A percentile compares a stretch with the other conserved stretches of the same genome.
Evolutionary conservation across 2,113 vertebrate species (phyloP).

Genomic region (Pyxicephalus adspersus): DNA sequence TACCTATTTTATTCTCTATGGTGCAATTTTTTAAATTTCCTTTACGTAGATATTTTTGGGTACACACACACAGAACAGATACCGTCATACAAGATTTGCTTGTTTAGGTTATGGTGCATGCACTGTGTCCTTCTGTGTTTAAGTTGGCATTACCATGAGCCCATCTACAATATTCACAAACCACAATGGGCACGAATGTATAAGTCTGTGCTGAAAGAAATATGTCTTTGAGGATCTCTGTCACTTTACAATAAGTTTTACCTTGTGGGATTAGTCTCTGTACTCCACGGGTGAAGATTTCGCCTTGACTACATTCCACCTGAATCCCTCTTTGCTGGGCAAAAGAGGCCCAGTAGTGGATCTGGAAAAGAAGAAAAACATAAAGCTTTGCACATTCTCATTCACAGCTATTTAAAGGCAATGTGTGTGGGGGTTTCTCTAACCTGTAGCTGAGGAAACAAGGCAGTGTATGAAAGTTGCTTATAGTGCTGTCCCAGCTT

Average conservation of each 20-base stretch:
- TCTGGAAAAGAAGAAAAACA: slow-evolving; percentile 68
- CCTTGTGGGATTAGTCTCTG: slow-evolving; percentile 96
- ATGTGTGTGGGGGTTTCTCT: neutral
- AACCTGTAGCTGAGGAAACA: slow-evolving; percentile 92
- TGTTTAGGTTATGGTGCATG: too few species aligned
- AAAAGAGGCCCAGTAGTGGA: slow-evolving; percentile 98
- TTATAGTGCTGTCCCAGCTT: slow-evolving; percentile 98
- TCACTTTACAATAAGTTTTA: slow-evolving; percentile 59
- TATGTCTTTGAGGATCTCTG: too few species aligned
- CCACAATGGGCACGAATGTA: too few species aligned
- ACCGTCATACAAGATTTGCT: too few species aligned
- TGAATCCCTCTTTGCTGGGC: slow-evolving; percentile 96
- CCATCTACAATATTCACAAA: too few species aligned
- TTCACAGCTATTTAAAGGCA: neutral
- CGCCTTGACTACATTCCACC: slow-evolving; percentile 91
- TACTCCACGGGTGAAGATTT: slow-evolving; percentile 90
- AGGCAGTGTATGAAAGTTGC: slow-evolving; percentile 90
- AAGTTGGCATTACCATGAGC: too few species aligned
- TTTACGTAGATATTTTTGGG: too few species aligned
- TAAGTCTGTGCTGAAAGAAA: too few species aligned
- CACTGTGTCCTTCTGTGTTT: too few species aligned
- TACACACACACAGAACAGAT: too few species aligned
- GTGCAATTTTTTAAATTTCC: too few species aligned
- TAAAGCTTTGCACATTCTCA: neutral
- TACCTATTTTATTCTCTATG: too few species aligned